Base-by-base conservation (phyloP, 2,113 vertebrate species). In the Mus pahari region DNA sequence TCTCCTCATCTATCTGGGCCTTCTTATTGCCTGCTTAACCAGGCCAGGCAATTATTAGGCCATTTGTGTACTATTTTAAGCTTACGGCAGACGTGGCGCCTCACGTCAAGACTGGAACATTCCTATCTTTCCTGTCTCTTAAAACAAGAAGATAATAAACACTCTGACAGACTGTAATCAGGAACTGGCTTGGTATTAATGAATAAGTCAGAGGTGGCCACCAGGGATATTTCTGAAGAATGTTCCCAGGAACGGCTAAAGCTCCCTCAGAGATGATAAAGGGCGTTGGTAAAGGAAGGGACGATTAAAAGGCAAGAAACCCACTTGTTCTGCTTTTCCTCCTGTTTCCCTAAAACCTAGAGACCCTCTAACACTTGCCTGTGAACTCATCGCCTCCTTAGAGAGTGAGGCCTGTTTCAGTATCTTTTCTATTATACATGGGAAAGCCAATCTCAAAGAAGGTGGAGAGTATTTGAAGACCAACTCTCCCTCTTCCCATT, bases 101-200 rank as follows among this genome's bases (percentile, higher is more conserved):
- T 97, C 96, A 93, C 77, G 94, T 96, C 84, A 92, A 94, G 79
- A 87, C 95, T 95, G 94, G 95, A 94, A 94, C 95, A 74, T 95
- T 97, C 81, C 96, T 96, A 97, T 96, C 96, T 97, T 71, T 81
- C 92, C 71, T 97, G 95, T 95, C 90, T 97, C 81, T 92, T 97
- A 82, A 89, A 97, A 92, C 66, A 83, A 96, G 93, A 97, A 89
- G 96, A 96, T 97, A 97, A 97, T 97, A 97, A 98, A 97, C 95
- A 97, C 91, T 97, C 94, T 96, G 97, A 96, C 94, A 95, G 88
- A 92, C 86, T 75, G 2, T 71, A 96, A 96, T 94, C 94, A 95
- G 68, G 73, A 82, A 94, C 92, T 64, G 62, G 88, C 60, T 86
- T 92, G 90, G 91, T 95, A 94, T 97, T 96, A 97, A 87, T 94